A percentile compares a stretch with the other conserved stretches of the same genome.
Evolutionary conservation across 2,113 vertebrate genomes (phyloP).

Genomic region (Natator depressus): DNA sequence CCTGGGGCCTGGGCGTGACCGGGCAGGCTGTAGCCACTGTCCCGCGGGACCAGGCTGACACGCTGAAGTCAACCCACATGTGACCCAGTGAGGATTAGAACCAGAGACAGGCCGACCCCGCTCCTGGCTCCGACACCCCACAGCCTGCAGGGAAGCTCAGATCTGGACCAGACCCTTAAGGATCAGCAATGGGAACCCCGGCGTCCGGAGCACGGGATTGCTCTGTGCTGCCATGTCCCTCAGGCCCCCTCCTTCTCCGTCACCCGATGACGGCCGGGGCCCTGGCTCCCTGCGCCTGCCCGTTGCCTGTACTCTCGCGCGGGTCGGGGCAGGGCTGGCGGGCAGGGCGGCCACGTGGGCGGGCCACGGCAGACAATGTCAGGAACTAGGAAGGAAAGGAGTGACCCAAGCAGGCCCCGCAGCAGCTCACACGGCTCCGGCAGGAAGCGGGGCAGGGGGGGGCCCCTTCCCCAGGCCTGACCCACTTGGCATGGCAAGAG

Average conservation of each 20-base stretch:
- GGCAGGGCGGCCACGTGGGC: not conserved
- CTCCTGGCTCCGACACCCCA: too few species aligned
- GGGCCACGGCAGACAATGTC: constrained; percentile 20
- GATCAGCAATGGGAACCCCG: not conserved
- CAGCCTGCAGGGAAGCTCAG: too few species aligned
- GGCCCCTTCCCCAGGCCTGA: not conserved
- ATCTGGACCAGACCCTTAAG: too few species aligned
- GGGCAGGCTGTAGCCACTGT: too few species aligned
- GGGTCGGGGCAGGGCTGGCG: too few species aligned
- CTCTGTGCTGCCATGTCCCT: not conserved
- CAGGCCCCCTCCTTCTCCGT: not conserved
- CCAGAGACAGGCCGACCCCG: too few species aligned
- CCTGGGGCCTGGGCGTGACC: too few species aligned
- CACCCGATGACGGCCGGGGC: not conserved
- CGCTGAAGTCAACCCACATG: not conserved
- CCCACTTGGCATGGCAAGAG: not conserved
- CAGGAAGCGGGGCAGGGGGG: not conserved
- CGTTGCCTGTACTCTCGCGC: too few species aligned
- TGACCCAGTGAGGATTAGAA: not conserved
- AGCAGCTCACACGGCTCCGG: not conserved
- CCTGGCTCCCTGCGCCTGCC: not conserved
- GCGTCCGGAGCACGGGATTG: too few species aligned
- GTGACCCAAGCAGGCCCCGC: not conserved
- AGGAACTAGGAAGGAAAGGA: constrained; percentile 43
- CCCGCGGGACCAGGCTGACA: too few species aligned